Base-by-base conservation (phyloP, 2,888 invertebrate genomes). In the Girardia tigrina region DNA sequence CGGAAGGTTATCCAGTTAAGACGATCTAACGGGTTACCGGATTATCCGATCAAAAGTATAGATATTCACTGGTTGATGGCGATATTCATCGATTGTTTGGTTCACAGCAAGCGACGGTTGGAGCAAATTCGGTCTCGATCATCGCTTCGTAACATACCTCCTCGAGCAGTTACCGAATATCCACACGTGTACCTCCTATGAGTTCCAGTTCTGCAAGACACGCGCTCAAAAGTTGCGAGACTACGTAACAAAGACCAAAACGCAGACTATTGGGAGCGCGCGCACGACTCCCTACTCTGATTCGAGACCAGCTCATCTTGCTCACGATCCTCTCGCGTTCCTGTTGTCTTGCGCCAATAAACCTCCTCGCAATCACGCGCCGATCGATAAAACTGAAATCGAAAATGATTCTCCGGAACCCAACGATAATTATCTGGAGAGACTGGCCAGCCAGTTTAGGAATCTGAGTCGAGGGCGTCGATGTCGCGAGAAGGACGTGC, bases 111-210 rank as follows among this genome's bases (percentile, higher is more conserved):
- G 28, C 1, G 71, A 75, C 26, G 75, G 72, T 8, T 75, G 75
- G 75, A 6, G 16, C 26, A 75, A 75, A 42, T 75, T 74, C 28
- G 75, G 75, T 1, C 26, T 75, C 2, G 75, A 75, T 75, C 75
- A 75, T 75, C 72, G 75, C 4, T 27, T 42, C 36, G 42, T 75
- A 4, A 28, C 27, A 8, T 75, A 74, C 42, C 26, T 75, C 4
- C 6, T 75, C 1, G 75, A 75, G 36, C 75, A 75, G 75, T 29
- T 75, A 42, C 23, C n/a, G 8, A 42, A 26, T n/a, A 42, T 73
- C 14, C 75, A 20, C 42, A 23, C 29, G 8, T 36, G 73, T 20
- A 20, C 29, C 36, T 29, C 29, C 16, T 29, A 75, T 42, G 20
- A 42, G 26, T 75, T 75, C 29, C 20, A 75, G 23, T 75, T 76